Evolutionary conservation across 2,113 vertebrate species (phyloP).

Genomic region (Cyanoderma ruficeps): DNA sequence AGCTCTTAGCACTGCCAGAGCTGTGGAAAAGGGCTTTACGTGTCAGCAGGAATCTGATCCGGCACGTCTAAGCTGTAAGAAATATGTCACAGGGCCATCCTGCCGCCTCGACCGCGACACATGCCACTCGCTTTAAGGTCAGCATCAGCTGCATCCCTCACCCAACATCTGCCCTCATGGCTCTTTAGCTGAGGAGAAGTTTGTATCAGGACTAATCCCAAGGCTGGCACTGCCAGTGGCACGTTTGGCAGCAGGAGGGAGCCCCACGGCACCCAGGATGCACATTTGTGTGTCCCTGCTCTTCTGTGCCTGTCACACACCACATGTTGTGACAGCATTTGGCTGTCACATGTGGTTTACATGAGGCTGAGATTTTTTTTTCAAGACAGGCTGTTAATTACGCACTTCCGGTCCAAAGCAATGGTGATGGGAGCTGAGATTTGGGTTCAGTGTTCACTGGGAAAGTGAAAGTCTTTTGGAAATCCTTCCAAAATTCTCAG

Average conservation of each 20-base stretch:
- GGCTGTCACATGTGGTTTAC: neutral
- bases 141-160: neutral
- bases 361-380: neutral
- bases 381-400: neutral
- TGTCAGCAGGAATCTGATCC: neutral
- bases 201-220: neutral
- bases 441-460: neutral
- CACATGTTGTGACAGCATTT: rapidly evolving
- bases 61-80: neutral
- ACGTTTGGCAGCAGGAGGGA: rapidly evolving
- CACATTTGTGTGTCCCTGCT: neutral
- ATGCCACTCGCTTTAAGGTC: rapidly evolving
- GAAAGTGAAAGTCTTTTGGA: neutral
- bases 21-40: neutral
- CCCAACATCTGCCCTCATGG: neutral
- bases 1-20: neutral
- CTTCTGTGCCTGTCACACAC: too few relatives aligned
- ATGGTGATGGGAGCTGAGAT: rapidly evolving
- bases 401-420: neutral
- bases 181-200: neutral
- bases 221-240: neutral
- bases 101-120: neutral
- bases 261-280: neutral
- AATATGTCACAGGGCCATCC: conserved; percentile 30
- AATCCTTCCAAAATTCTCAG: neutral